Percentiles rank a stretch among this genome's conserved stretches.
Evolutionary conservation across 2,888 invertebrate species (phyloP).

Genomic region (Eutolmus rufibarbis): DNA sequence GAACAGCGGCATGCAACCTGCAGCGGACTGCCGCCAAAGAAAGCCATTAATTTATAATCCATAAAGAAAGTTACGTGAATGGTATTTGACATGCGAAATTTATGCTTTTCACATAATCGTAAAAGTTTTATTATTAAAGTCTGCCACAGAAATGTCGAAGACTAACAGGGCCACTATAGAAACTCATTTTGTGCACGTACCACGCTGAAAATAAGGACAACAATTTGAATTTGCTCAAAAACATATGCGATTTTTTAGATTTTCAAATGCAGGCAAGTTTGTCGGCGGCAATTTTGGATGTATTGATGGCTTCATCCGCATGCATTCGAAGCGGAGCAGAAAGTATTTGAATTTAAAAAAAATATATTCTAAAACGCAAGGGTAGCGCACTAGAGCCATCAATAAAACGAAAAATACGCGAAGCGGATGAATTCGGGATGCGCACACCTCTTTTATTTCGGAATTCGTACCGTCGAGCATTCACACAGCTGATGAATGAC

Average conservation of each 20-base stretch:
- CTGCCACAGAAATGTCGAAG: neutral
- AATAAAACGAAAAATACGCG: neutral
- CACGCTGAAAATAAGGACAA: neutral
- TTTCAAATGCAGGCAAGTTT: neutral
- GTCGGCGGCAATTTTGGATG: neutral
- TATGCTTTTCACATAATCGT: slow-evolving; percentile 41
- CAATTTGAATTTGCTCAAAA: neutral
- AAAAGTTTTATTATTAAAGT: slow-evolving; percentile 30
- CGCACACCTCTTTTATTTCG: neutral
- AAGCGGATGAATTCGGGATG: neutral
- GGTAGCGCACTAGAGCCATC: neutral
- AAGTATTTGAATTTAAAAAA: neutral
- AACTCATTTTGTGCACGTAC: neutral
- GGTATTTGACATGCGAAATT: slow-evolving; percentile 43
- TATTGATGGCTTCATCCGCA: neutral
- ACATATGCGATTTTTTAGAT: neutral
- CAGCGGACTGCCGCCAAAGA: slow-evolving; percentile 10
- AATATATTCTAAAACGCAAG: neutral
- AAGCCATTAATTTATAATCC: slow-evolving; percentile 47
- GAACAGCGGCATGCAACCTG: slow-evolving; percentile 11
- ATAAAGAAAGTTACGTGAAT: slow-evolving; percentile 43
- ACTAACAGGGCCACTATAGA: neutral
- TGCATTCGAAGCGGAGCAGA: neutral
- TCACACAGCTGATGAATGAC: neutral
- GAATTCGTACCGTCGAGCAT: neutral